Evolutionary conservation across 1,140 invertebrate species (phyloP), one percentile per base, ranked within the genome.

Genomic region (Aricia agestis): DNA sequence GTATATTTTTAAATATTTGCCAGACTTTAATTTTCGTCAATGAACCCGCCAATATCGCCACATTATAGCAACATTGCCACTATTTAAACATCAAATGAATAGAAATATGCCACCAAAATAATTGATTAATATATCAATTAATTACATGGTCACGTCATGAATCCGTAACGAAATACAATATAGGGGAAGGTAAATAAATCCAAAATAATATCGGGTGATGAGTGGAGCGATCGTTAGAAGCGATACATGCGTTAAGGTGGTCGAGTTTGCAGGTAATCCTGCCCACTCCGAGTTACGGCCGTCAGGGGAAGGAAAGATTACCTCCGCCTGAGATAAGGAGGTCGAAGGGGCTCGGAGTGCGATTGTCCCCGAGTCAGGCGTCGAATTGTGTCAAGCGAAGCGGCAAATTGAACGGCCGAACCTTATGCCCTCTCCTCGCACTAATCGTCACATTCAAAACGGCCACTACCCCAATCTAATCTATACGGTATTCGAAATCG

Each of bases 351-450:
- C 86, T 87, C 86, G 82, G 84, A 89, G 87, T 89, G 86, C 89
- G 89, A 91, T 91, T 91, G 89, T 90, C 89, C 87, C 89, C 87
- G 87, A 90, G 89, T 89, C 89, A 90, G 86, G 86, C 86, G 83
- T 91, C 89, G 87, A 90, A 91, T 91, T 91, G 86, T 91, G 89
- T 91, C 87, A 91, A 91, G 89, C 90, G 89, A 91, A 91, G 84
- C 89, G 89, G 87, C 83, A 91, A 91, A 91, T 91, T 91, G 87
- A 91, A 91, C 87, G 89, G 89, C 84, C 89, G 87, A 89, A 87
- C 85, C 85, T 91, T 88, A 84, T 88, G 86, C 82, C 82, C 84
- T 82, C 85, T 82, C 77, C 77, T 83, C 84, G 84, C 87, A 84
- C 86, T 90, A 91, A 90, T 91, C 86, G 86, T 84, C 87, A 86